Base-by-base conservation (phyloP, 92 coral and sea anemone species). In the Porites divaricata region DNA sequence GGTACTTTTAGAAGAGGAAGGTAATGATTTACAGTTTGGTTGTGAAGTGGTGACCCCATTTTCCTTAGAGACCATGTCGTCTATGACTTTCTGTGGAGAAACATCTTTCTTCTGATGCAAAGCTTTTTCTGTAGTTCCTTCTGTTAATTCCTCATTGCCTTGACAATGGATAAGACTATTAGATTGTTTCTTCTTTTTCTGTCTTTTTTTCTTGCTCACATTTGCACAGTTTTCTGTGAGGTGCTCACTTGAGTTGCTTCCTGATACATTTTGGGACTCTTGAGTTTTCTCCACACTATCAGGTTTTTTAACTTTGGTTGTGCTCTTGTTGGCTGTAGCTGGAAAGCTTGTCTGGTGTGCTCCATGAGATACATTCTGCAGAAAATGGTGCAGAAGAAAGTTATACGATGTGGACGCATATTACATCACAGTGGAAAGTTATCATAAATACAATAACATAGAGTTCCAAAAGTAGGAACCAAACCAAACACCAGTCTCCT, bases 121-220 rank as follows among this genome's bases (percentile, higher is more conserved):
- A 14, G 19, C 54, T 51, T 63, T 19, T 57, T 8, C 20, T 26
- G 1, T 51, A 25, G 3, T 51, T 16, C 52, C 21, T 16, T 24
- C 26, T 16, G 11, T 49, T 20, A 67, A 8, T 21, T 56, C 56
- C 1, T 17, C 63, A 6, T 68, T 52, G 21, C 6, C 56, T 35
- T 57, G 75, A 53, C 68, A 67, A 8, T 12, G 50, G 4, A 41
- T 35, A 1, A 22, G 35, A 45, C n/a, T 67, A 67, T 17, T 52
- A 28, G 52, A 45, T 68, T 69, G 56, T 35, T 80, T 69, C n/a
- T 67, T 54, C 75, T 68, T 80, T 56, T 63, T 80, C 12, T 72
- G 84, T 28, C 57, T 53, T 25, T 56, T 80, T 25, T 69, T 80
- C 56, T 68, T 80, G 16, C 49, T 10, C 19, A 4, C 28, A 9